Evolutionary conservation across 2,888 invertebrate species (phyloP), one percentile per base, ranked within the genome.

Genomic region (Agriopis leucophaearia): DNA sequence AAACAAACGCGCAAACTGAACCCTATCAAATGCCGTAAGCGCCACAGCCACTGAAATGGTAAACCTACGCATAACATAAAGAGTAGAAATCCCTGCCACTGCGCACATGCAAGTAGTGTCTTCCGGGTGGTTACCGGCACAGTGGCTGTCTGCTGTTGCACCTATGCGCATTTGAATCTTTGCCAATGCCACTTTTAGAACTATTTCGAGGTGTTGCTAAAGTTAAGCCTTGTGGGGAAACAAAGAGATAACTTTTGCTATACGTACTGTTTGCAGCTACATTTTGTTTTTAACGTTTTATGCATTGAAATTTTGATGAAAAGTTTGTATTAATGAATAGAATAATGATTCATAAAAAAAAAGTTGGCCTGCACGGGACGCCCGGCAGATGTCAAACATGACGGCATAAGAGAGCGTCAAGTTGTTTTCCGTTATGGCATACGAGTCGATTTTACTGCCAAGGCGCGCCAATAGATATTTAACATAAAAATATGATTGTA

Each of bases 181-280:
- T 79, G 88, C 88, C 89, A 88, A 83, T 74, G 74, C 75, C 80
- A 77, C 77, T 82, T 84, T 83, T 84, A 85, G 82, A 79, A 79
- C 74, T 74, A 74, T 82, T 83, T 79, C 82, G 85, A 84, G 85
- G 84, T 85, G 82, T 80, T 72, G 52, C 36, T 77, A 71, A 64
- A 77, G 62, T 77, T 75, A 71, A 73, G 70, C 71, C 72, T 63
- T 71, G 55, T 66, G 55, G 58, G 63, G 70, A 57, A 64, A 55
- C 44, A 48, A 45, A 47, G 38, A 47, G 1, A 36, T n/a, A 18
- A 44, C 8, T 55, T 55, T 42, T 18, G 8, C 9, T n/a, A 15
- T 6, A 27, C n/a, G n/a, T 42, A 16, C 42, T 8, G 12, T 42
- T 18, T 55, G 40, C 8, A 15, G 10, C 7, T 3, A 12, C 13